Conservation (phyloP, 2,113 vertebrate species). For the Balaeniceps rex region DNA sequence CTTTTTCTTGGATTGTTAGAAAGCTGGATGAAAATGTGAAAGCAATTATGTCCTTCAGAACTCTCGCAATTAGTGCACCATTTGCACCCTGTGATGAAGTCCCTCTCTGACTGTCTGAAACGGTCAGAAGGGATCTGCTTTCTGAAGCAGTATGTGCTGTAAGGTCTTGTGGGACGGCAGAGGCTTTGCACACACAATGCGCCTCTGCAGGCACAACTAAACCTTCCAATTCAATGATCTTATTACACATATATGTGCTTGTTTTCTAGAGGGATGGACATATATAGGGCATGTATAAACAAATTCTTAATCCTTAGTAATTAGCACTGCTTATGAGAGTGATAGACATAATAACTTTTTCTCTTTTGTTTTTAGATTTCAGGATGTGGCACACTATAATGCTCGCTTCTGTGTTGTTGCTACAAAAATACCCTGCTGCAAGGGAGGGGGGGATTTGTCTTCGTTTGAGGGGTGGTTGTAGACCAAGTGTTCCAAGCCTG, state of each 20-base stretch:
- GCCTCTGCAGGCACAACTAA: background rate
- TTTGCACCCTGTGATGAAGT: background rate
- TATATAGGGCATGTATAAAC: background rate
- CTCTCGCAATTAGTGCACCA: background rate
- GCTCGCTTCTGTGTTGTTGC: background rate
- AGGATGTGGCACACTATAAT: background rate
- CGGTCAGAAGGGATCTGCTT: background rate
- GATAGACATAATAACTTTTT: background rate
- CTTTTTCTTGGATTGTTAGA: background rate
- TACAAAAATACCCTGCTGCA: background rate
- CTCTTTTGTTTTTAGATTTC: background rate
- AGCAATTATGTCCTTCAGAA: background rate
- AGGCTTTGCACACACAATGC: background rate
- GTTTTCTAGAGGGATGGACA: background rate
- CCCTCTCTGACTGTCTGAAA: background rate
- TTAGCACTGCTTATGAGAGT: background rate
- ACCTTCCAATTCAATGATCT: background rate
- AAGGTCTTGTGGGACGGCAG: background rate
- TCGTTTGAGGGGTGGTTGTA: background rate
- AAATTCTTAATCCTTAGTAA: background rate
- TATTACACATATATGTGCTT: background rate
- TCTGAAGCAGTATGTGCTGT: background rate
- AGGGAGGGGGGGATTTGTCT: background rate
- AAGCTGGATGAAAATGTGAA: background rate
- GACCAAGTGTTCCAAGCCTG: slow-evolving; percentile 34